Base-by-base conservation (phyloP, 1,140 invertebrate genomes). In the Halictus rubicundus region DNA sequence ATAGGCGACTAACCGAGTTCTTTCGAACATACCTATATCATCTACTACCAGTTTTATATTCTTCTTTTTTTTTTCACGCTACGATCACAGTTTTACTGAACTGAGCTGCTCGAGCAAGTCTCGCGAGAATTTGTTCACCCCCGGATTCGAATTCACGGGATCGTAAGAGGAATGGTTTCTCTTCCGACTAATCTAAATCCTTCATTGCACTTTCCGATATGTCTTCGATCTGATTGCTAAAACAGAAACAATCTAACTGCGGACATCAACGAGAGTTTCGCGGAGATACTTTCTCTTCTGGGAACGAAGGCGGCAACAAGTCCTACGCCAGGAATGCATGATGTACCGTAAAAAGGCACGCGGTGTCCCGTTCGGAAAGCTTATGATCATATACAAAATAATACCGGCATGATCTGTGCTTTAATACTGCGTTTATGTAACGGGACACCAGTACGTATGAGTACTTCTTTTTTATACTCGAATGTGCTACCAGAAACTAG, bases 71-170 rank as follows among this genome's bases (percentile, higher is more conserved):
- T 59, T 61, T 52, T 71, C 7, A 57, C 19, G 71, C 89, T 92
- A 93, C 86, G 88, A 93, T 92, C 92, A 92, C 92, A 93, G 92
- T 91, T 87, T 91, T 91, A 87, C 88, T 89, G 89, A 91, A 92
- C 86, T 87, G 88, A 90, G 86, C 83, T 86, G 86, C 83, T 88
- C 88, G 83, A 91, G 87, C 87, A 87, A 32, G 89, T 60, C 88
- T 86, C 84, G 69, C 88, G 88, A 88, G 75, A 90, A 87, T 86
- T 88, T 88, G 68, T 42, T 68, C 78, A 85, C 87, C 83, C 83
- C 83, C 64, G 68, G 61, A 80, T 66, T 80, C 83, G 68, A 80
- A 85, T 78, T 39, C 25, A 39, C 52, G 68, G 72, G 68, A 68
- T 59, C 87, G n/a, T 69, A 84, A 74, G 85, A 87, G 82, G 80